Conservation (phyloP, 2,113 vertebrate genomes). For the Notarius lentiginosus region DNA sequence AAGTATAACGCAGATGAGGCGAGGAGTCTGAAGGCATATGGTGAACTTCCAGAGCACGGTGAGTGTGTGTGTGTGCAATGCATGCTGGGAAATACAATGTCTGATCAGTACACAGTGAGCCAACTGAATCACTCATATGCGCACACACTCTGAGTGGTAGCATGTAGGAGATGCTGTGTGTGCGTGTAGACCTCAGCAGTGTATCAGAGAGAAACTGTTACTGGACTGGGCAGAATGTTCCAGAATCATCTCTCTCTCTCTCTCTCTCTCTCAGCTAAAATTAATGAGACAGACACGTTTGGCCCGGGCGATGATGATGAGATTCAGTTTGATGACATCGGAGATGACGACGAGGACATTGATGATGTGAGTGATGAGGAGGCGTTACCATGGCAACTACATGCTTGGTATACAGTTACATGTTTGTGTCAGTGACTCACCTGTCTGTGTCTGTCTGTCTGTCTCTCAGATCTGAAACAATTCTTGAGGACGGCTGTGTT, state of each 20-base stretch:
- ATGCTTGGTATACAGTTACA: not conserved
- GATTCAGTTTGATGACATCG: constrained; percentile 98
- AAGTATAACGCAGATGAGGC: constrained; percentile 99
- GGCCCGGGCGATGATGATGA: constrained; percentile 96
- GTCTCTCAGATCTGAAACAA: not conserved
- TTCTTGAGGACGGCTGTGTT: not conserved
- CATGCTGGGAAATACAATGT: not conserved
- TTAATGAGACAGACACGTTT: constrained; percentile 97
- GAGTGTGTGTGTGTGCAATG: constrained; percentile 54
- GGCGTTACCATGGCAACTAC: constrained; percentile 80
- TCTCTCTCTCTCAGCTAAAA: constrained; percentile 87
- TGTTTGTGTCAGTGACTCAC: constrained; percentile 62
- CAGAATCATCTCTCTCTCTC: not conserved
- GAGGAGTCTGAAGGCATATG: constrained; percentile 95
- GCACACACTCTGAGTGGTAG: too few relatives aligned
- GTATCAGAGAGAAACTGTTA: not conserved
- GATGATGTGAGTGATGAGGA: constrained; percentile 93
- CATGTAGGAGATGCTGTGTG: not conserved
- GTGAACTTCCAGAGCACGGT: constrained; percentile 97
- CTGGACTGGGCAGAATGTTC: not conserved
- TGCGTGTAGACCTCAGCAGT: not conserved
- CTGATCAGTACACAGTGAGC: not conserved
- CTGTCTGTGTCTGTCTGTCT: not conserved
- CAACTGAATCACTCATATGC: not conserved
- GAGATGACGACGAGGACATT: constrained; percentile 95